Base-by-base conservation (phyloP, 2,113 vertebrate species). In the Gasterosteus aculeatus region DNA sequence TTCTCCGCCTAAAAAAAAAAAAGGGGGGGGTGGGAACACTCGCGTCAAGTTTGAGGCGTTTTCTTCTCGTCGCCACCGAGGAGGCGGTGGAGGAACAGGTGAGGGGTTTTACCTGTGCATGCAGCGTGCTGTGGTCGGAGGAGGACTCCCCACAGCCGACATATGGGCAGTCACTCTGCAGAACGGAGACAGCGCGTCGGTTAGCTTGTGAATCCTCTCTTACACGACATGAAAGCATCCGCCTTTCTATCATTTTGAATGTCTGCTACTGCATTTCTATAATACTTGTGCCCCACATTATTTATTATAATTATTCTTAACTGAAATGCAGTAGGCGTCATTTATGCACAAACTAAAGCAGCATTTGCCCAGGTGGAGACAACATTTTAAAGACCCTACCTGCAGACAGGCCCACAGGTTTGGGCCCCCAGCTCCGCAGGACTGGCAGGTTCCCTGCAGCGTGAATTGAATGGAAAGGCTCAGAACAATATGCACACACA, bases 331-430 rank as follows among this genome's bases (percentile, higher is more conserved):
- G 41, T 2, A 5, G 29, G 44, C 47, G 39, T 18, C 4, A 11
- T 68, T 69, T 41, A 31, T 22, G 14, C 35, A 41, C 16, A 59
- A 47, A 5, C 44, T 44, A 35, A 35, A 74, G 4, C 15, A 10
- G 8, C 0, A 62, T 41, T 19, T 35, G 29, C 15, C 7, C 44
- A 9, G 31, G 9, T 16, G 51, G 54, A 8, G 1, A 59, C 2
- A 44, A 35, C 2, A 41, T 29, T 10, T 15, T 7, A 64, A 33
- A 10, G 62, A 65, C 26, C 77, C 92, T 93, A 99, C 98, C 97
- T 99, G 97, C 63, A 99, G 95, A 94, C 98, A 99, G 72, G 98
- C 98, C 98, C 98, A 99, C 39, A 99, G 94, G 89, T 99, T 99
- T 46, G 97, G 97, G 77, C 98, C 98, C 49, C 93, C 94, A 3